Percentiles rank a stretch among this genome's conserved stretches.
Conservation (phyloP, 2,888 invertebrate genomes). For the Drosophila sordidula region DNA sequence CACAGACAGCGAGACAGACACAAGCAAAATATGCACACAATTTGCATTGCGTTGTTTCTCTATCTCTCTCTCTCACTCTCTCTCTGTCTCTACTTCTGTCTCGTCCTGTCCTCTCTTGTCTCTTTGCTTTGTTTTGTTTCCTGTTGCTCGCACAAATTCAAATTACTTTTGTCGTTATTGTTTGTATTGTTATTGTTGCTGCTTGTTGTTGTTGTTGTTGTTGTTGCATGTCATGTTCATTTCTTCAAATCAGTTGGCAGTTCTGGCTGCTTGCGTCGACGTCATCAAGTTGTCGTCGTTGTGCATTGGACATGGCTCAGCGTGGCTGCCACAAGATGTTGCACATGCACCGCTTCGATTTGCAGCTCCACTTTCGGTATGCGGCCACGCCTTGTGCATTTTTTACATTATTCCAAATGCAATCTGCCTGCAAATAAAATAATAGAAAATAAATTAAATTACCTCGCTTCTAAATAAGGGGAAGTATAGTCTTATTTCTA, state of each 20-base stretch:
- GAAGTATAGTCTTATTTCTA: too few relatives aligned
- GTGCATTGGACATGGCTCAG: slow-evolving; percentile 37
- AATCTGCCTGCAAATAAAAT: slow-evolving; percentile 58
- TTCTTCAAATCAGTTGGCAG: slow-evolving; percentile 56
- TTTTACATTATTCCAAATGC: slow-evolving; percentile 66
- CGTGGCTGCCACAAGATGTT: slow-evolving; percentile 51
- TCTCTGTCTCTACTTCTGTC: not conserved
- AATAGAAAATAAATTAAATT: slow-evolving; percentile 12
- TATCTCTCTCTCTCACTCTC: not conserved
- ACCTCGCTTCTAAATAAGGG: not conserved
- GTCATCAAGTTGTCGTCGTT: slow-evolving; percentile 27
- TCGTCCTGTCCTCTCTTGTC: slow-evolving; percentile 19
- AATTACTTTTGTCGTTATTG: slow-evolving; percentile 67
- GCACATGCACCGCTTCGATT: slow-evolving; percentile 42
- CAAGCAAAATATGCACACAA: slow-evolving; percentile 63
- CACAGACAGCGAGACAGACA: slow-evolving; percentile 19
- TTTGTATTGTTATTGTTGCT: slow-evolving; percentile 54
- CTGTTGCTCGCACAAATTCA: slow-evolving; percentile 66
- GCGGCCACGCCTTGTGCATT: slow-evolving; percentile 53
- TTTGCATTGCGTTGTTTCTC: slow-evolving; percentile 46
- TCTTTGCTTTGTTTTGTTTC: slow-evolving; percentile 42
- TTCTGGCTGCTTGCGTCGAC: slow-evolving; percentile 23
- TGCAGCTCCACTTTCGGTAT: slow-evolving; percentile 46
- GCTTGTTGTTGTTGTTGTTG: slow-evolving; percentile 27
- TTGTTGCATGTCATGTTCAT: slow-evolving; percentile 49